These are phyloP conservation scores for Phenganax stokvisi DNA, from an alignment of 92 coral and sea anemone species.

Conservation along the genomic window DNA sequence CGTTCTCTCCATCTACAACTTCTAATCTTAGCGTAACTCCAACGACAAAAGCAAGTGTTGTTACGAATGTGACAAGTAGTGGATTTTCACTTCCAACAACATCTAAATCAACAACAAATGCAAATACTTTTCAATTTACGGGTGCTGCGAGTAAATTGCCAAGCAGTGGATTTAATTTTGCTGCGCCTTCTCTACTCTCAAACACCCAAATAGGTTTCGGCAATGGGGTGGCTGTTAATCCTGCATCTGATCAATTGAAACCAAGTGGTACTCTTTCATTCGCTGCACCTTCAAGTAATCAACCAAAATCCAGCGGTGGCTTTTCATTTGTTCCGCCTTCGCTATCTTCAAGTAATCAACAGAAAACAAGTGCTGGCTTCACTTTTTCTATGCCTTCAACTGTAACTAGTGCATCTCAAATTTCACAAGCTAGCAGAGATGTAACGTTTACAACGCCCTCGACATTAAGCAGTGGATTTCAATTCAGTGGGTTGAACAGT, in stretches of 20 bases:
- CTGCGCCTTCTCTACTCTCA: neutral
- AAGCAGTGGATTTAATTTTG: neutral
- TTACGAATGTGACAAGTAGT: too few species aligned
- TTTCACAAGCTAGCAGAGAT: neutral
- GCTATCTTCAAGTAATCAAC: neutral
- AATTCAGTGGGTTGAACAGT: neutral
- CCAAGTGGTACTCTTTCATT: neutral
- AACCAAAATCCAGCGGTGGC: neutral
- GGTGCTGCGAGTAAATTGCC: too few species aligned
- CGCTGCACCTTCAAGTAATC: neutral
- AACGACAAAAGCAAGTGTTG: too few species aligned
- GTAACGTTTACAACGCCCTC: constrained; percentile 10
- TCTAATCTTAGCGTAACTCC: neutral
- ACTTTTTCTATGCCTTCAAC: neutral
- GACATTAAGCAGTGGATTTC: neutral
- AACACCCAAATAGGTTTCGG: neutral
- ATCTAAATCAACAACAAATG: too few species aligned
- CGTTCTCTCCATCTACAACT: neutral
- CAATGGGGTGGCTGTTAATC: constrained; percentile 13
- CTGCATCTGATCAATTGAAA: neutral
- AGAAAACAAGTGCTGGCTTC: neutral
- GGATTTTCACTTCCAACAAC: too few species aligned
- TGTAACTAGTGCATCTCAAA: neutral
- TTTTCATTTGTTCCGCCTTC: neutral
- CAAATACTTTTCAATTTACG: too few species aligned